A percentile compares a stretch with the other conserved stretches of the same genome.
phyloP scores from a whole-genome alignment of 2,113 vertebrate genomes.

The Centropristis striata region DNA sequence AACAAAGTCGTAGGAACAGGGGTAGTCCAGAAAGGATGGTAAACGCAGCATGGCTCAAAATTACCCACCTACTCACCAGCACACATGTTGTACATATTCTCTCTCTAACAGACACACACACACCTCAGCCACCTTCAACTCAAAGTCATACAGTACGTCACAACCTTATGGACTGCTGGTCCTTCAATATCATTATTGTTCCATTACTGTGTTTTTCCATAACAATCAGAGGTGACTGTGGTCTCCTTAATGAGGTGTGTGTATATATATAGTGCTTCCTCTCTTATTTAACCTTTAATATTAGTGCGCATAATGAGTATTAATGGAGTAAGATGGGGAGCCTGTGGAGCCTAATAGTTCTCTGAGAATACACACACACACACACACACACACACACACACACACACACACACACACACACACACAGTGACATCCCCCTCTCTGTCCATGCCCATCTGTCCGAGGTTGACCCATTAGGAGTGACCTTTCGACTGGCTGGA shows the following conservation, averaged over 20 bases:
- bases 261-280: slow-evolving; percentile 11
- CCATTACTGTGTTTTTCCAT: slow-evolving; percentile 23
- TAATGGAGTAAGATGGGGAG: not conserved
- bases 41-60: slow-evolving; percentile 41
- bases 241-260: slow-evolving; percentile 47
- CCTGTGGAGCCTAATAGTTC: not conserved
- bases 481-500: slow-evolving; percentile 76
- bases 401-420: not conserved
- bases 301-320: not conserved
- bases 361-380: slow-evolving; percentile 17
- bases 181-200: slow-evolving; percentile 12
- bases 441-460: slow-evolving; percentile 73
- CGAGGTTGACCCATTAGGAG: slow-evolving; percentile 75
- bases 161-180: not conserved
- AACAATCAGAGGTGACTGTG: slow-evolving; percentile 24
- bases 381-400: not conserved
- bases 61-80: slow-evolving; percentile 9
- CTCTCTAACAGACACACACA: not conserved
- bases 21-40: slow-evolving; percentile 32
- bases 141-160: not conserved
- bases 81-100: not conserved
- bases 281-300: slow-evolving; percentile 38
- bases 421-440: slow-evolving; percentile 23
- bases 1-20: slow-evolving; percentile 24
- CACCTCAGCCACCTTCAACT: not conserved